A percentile compares a stretch with the other conserved stretches of the same genome.
phyloP scores from a whole-genome alignment of 2,797 vertebrate species.

The Caiman crocodilus region DNA sequence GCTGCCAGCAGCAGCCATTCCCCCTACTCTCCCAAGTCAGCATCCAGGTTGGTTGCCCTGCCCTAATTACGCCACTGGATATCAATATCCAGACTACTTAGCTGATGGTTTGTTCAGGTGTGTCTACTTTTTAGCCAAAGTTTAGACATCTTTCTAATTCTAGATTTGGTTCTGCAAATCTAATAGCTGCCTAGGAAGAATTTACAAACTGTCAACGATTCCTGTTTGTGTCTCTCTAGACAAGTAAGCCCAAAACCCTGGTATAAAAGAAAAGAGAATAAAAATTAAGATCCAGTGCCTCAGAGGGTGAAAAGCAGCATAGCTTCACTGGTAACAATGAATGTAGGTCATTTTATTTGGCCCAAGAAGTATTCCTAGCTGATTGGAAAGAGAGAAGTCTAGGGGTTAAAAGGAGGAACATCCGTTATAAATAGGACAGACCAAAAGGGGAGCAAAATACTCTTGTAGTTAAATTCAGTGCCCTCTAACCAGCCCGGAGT shows the following conservation, averaged over 20 bases:
- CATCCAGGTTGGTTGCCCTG: no score
- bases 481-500: slow-evolving; percentile 68
- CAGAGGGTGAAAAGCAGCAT: background rate
- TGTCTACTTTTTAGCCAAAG: background rate
- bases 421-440: slow-evolving; percentile 62
- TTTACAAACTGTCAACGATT: background rate
- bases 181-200: background rate
- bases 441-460: slow-evolving; percentile 67
- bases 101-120: background rate
- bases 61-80: no score
- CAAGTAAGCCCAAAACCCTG: slow-evolving; percentile 1
- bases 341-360: slow-evolving; percentile 37
- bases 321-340: slow-evolving; percentile 20
- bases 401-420: slow-evolving; percentile 65
- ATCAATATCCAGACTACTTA: background rate
- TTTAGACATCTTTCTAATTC: background rate
- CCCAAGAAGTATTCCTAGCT: slow-evolving; percentile 9
- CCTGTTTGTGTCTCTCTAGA: background rate
- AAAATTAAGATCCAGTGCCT: background rate
- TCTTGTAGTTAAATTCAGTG: slow-evolving; percentile 71
- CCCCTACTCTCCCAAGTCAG: no score
- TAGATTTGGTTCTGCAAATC: slow-evolving; percentile 1
- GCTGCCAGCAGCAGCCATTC: no score
- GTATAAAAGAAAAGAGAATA: background rate
- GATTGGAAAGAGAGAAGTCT: slow-evolving; percentile 43